Conservation (phyloP, 35 echinoderm and acorn worm species). For the Patiria miniata region DNA sequence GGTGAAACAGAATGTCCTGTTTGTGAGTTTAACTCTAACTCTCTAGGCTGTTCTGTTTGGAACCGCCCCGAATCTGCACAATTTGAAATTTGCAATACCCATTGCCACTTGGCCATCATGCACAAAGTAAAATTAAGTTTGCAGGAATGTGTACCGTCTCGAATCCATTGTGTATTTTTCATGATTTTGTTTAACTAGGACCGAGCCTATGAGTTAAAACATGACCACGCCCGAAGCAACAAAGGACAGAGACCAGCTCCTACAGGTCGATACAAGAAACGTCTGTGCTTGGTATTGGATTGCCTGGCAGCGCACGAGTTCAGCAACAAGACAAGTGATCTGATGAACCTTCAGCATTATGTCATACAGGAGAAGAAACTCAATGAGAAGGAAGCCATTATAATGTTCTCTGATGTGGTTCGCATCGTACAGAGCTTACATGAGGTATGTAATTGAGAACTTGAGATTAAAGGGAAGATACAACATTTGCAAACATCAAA, state of each 20-base stretch:
- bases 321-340: conserved; percentile 65
- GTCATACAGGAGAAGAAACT: conserved; percentile 98
- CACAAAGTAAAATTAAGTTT: no score
- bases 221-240: conserved; percentile 29
- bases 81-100: no score
- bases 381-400: conserved; percentile 90
- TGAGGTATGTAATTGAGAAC: conserved; percentile 53
- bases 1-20: no score
- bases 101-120: no score
- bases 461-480: no score
- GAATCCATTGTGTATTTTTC: no score
- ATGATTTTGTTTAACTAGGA: conserved; percentile 52
- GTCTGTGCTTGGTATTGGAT: conserved; percentile 87
- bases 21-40: no score
- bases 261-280: conserved; percentile 67
- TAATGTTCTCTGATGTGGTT: conserved; percentile 93
- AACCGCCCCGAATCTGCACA: no score
- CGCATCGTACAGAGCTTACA: conserved; percentile 89
- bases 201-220: conserved; percentile 73
- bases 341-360: conserved; percentile 97
- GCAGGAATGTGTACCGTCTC: no score
- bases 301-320: conserved; percentile 94
- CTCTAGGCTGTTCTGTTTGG: no score
- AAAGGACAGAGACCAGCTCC: conserved; percentile 27
- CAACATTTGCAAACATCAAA: no score